Base-by-base conservation (phyloP, 2,888 invertebrate genomes). In the Matsumyia berberina region DNA sequence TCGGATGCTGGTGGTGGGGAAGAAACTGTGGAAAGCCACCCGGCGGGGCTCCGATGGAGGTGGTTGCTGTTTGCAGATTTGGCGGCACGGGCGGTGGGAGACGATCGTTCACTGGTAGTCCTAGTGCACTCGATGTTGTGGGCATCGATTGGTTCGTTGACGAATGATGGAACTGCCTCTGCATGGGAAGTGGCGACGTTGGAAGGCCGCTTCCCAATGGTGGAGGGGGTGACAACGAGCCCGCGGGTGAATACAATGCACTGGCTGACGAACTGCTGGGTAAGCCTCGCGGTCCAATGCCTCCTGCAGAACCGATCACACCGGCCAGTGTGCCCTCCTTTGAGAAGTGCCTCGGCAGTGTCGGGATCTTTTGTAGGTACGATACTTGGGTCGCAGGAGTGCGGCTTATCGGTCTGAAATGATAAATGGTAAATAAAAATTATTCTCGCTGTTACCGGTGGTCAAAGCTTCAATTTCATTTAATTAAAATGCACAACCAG, bases 301-400 rank as follows among this genome's bases (percentile, higher is more conserved):
- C 33, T 4, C 80, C 76, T 24, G 58, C 33, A 8, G 85, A 39
- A 44, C 76, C 58, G 17, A 85, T 85, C 58, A 70, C 74, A 53
- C 85, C 80, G 51, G 85, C 85, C 39, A 85, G 66, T 19, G 80
- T 85, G 2, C 80, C 85, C 58, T 85, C 85, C 33, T 74, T 70
- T 57, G 91, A 91, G 86, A 91, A 91, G 88, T 91, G 91, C 73
- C 91, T 89, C 80, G 91, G 91, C 85, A 91, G 86, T 37, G 91
- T 91, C 44, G 91, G 91, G 60, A 91, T 91, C 88, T 91, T 91
- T 86, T 91, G 91, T 62, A 91, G 89, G 87, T 91, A 91, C 17
- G 91, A 91, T 79, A 91, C 90, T 87, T 91, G 91, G 87, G 90
- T 90, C 53, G 90, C 88, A 69, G 91, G 91, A 66, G 91, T 91